Evolutionary conservation across 2,113 vertebrate genomes (phyloP), one percentile per base, ranked within the genome.

Genomic region (Meriones unguiculatus): DNA sequence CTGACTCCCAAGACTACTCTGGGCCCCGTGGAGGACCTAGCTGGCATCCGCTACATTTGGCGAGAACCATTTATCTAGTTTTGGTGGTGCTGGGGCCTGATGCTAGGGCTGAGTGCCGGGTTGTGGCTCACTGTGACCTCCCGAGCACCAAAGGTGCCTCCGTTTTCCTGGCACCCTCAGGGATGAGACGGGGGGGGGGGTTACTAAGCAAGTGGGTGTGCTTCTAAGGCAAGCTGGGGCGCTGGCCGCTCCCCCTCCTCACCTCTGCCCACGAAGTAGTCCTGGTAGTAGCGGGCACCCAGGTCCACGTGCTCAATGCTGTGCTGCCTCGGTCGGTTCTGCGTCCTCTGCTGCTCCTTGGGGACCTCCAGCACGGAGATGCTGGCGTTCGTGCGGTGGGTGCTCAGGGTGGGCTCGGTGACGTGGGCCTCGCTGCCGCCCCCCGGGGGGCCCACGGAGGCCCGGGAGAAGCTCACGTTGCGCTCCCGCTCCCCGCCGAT

Each of bases 241-340:
- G 22, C 75, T 4, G 0, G 41, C 91, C 59, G 7, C 50, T 11
- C 1, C 0, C 14, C 2, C n/a, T 32, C 4, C 0, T 92, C 91
- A 99, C 99, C 99, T 98, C 98, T 99, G 78, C 99, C 99, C 0
- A 99, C 99, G 97, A 99, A 99, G 97, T 99, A 98, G 78, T 99
- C 99, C 64, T 99, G 99, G 98, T 99, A 99, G 98, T 99, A 99
- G n/a, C 97, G 98, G 22, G 99, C 99, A 0, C 99, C 99, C 65
- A 98, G 97, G 98, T 99, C 99, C 73, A 99, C 99, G 0, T 99
- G 99, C 98, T 99, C 99, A 0, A 99, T 98, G 98, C 98, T 99
- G 98, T 99, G 99, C 89, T 98, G 99, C 82, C 98, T 98, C 32
- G 99, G 98, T 72, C 98, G 96, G 3, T 98, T 98, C 97, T 99